Evolutionary conservation across 2,797 vertebrate genomes (phyloP).

Genomic region (Leptoclinus maculatus): DNA sequence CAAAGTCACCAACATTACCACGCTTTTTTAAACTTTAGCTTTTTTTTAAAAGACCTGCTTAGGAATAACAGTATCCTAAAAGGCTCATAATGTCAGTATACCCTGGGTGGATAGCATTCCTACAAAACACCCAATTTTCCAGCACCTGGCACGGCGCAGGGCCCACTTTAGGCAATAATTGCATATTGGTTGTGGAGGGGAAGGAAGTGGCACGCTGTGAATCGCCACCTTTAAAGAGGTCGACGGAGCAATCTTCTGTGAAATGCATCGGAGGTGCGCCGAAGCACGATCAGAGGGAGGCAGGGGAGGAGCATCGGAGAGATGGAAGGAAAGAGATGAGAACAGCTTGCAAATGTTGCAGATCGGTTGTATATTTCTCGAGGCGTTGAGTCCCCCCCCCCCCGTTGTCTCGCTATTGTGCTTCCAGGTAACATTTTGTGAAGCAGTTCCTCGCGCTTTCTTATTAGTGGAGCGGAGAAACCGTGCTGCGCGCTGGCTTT

Average conservation of each 20-base stretch:
- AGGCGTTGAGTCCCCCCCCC: conserved; percentile 31
- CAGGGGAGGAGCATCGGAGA: background rate
- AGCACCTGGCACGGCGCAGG: conserved; percentile 52
- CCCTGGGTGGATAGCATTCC: conserved; percentile 44
- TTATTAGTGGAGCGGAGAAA: conserved; percentile 7
- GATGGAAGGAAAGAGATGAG: conserved; percentile 8
- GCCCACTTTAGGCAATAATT: conserved; percentile 65
- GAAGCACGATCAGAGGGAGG: conserved; percentile 28
- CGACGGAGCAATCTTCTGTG: conserved; percentile 69
- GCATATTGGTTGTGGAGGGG: conserved; percentile 66
- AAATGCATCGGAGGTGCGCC: conserved; percentile 50
- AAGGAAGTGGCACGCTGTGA: conserved; percentile 65
- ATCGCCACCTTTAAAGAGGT: conserved; percentile 65
- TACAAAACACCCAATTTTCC: conserved; percentile 57
- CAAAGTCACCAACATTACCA: conserved; percentile 18
- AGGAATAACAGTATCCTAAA: conserved; percentile 33
- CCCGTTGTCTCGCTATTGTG: conserved; percentile 19
- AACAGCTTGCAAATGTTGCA: conserved; percentile 33
- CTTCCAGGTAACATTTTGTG: conserved; percentile 32
- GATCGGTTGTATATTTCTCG: conserved; percentile 48
- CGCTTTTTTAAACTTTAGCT: conserved; percentile 12
- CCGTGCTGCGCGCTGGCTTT: background rate
- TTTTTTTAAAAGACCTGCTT: conserved; percentile 12
- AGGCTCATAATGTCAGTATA: conserved; percentile 46
- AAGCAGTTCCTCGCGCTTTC: conserved; percentile 2